phyloP scores from a whole-genome alignment of 2,113 vertebrate species.

The Scytalopus superciliaris region DNA sequence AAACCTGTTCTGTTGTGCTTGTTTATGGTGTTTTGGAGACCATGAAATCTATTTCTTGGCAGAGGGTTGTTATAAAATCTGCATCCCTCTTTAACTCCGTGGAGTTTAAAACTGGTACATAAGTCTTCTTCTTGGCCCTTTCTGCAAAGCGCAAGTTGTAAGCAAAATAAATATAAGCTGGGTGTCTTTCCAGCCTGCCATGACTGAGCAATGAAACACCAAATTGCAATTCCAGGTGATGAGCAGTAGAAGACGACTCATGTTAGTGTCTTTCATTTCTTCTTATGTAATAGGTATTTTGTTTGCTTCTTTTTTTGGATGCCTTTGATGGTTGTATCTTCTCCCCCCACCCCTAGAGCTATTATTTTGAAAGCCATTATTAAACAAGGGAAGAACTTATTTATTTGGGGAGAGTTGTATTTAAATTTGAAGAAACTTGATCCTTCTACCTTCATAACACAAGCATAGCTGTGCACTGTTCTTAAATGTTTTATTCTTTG shows the following conservation, averaged over 20 bases:
- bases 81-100: not conserved
- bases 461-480: not conserved
- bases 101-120: not conserved
- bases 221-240: not conserved
- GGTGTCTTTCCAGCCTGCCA: not conserved
- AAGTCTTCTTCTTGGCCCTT: not conserved
- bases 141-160: not conserved
- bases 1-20: not conserved
- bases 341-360: not conserved
- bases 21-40: not conserved
- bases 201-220: not conserved
- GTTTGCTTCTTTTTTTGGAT: not conserved
- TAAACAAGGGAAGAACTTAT: not conserved
- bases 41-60: not conserved
- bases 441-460: not conserved
- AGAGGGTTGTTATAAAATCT: not conserved
- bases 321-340: not conserved
- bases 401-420: not conserved
- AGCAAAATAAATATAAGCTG: not conserved
- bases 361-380: not conserved
- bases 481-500: not conserved
- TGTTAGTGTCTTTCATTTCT: not conserved
- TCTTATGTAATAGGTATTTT: not conserved
- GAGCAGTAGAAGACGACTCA: not conserved
- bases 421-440: not conserved